A percentile compares a stretch with the other conserved stretches of the same genome.
phyloP scores from a whole-genome alignment of 2,113 vertebrate species.

The Leiothrix lutea region DNA sequence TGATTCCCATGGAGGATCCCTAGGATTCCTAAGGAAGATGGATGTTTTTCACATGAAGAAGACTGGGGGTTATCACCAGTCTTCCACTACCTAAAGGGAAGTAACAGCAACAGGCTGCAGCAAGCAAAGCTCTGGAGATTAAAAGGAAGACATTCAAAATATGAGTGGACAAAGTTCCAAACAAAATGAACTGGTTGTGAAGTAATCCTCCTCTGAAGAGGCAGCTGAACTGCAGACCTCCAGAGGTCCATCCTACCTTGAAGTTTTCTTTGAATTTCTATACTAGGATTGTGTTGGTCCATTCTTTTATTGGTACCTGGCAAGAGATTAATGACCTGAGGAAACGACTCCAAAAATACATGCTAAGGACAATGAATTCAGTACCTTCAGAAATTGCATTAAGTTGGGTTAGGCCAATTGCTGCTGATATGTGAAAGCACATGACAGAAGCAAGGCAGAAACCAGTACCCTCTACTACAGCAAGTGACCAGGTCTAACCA shows the following conservation, averaged over 20 bases:
- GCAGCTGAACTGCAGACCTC: neutral
- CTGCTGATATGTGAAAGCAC: neutral
- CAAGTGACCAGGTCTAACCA: neutral
- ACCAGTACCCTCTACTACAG: neutral
- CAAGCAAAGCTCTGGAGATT: neutral
- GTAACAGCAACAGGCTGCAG: neutral
- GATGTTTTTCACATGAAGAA: neutral
- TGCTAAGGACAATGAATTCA: neutral
- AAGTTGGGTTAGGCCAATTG: neutral
- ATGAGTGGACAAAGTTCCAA: neutral
- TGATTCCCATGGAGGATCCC: neutral
- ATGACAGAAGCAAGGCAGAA: neutral
- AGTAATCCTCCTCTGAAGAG: neutral
- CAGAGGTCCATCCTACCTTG: neutral
- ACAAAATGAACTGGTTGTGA: neutral
- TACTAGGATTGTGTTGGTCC: neutral
- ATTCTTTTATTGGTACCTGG: neutral
- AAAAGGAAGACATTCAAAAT: neutral
- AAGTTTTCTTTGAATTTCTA: neutral
- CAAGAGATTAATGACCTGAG: neutral
- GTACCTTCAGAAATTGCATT: neutral
- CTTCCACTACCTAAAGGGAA: neutral
- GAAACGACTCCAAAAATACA: neutral
- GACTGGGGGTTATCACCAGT: neutral
- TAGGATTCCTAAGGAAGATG: neutral